Evolutionary conservation across 2,113 vertebrate genomes (phyloP), one percentile per base, ranked within the genome.

Genomic region (Spea bombifrons): DNA sequence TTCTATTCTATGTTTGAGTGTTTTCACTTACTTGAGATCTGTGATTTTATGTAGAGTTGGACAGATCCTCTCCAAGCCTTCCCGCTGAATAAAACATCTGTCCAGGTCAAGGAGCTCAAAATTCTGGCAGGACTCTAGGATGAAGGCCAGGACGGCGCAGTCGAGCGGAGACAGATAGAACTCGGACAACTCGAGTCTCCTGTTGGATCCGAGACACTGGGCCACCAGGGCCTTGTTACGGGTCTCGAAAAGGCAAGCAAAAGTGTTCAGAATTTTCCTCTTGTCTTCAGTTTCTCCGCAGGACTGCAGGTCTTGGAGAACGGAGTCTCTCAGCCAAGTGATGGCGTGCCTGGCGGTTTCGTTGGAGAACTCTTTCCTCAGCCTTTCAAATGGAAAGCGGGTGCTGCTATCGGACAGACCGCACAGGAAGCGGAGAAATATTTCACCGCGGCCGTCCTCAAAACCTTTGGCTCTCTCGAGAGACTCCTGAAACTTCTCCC

Each of bases 381-480:
- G 44, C 1, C 49, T 65, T 80, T 87, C 88, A 63, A 93, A 75
- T 0, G 84, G 80, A 6, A 66, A 82, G 44, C 70, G 63, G 61
- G 89, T 89, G 6, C 9, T 3, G 1, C 84, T 78, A 49, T 89
- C 84, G 0, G 87, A 91, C 3, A 93, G 88, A 0, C 88, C 92
- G 0, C 85, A 83, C 72, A 92, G 45, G 73, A 92, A 92, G 8
- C 86, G 44, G 44, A 88, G 82, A 0, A 89, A 82, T 66, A 86
- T 83, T 5, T 84, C 80, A 2, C 74, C 61, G 3, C 46, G 16
- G 2, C 68, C 75, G 75, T 83, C 45, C 2, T 15, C 12, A 10
- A 44, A 44, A 10, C 13, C 3, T 45, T 75, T 15, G 13, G 83
- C 83, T 47, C 76, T 81, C 5, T 80, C 61, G 52, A 90, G 67